phyloP scores from a whole-genome alignment of 2,113 vertebrate genomes.

The Larimichthys polyactis region DNA sequence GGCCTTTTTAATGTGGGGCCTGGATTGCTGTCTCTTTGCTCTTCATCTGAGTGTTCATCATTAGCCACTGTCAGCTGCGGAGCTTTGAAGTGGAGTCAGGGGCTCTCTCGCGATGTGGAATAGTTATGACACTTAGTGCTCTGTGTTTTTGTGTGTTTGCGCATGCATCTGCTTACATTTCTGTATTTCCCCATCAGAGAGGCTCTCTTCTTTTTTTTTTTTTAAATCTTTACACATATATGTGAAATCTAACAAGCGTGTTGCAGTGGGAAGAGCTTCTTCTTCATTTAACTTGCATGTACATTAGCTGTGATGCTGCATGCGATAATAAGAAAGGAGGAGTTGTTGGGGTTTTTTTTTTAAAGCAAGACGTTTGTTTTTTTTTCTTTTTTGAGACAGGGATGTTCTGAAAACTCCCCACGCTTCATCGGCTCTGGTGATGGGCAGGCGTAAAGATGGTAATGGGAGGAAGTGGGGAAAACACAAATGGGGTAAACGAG shows the following conservation, averaged over 20 bases:
- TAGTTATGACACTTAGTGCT: constrained; percentile 66
- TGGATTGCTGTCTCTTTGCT: constrained; percentile 76
- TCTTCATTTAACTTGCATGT: constrained; percentile 46
- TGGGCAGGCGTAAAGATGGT: constrained; percentile 48
- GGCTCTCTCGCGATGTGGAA: constrained; percentile 59
- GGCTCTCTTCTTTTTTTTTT: not conserved
- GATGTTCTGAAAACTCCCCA: constrained; percentile 51
- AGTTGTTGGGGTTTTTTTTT: constrained; percentile 32
- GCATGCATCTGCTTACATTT: constrained; percentile 51
- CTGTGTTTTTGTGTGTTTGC: constrained; percentile 55
- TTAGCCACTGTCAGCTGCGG: constrained; percentile 75
- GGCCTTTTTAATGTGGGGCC: constrained; percentile 71
- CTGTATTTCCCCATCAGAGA: constrained; percentile 30
- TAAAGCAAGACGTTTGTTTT: constrained; percentile 25
- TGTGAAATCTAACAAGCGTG: constrained; percentile 44
- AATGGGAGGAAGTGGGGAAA: constrained; percentile 41
- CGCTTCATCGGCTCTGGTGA: constrained; percentile 54
- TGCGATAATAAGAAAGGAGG: constrained; percentile 46
- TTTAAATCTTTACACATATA: constrained; percentile 12
- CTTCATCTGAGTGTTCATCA: constrained; percentile 80
- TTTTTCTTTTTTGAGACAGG: constrained; percentile 14
- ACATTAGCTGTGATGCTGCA: constrained; percentile 46
- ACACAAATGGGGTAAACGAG: constrained; percentile 54
- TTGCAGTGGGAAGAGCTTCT: constrained; percentile 15
- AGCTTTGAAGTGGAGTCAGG: constrained; percentile 80